Evolutionary conservation across 2,113 vertebrate genomes (phyloP).

Genomic region (Rhinolophus sinicus): DNA sequence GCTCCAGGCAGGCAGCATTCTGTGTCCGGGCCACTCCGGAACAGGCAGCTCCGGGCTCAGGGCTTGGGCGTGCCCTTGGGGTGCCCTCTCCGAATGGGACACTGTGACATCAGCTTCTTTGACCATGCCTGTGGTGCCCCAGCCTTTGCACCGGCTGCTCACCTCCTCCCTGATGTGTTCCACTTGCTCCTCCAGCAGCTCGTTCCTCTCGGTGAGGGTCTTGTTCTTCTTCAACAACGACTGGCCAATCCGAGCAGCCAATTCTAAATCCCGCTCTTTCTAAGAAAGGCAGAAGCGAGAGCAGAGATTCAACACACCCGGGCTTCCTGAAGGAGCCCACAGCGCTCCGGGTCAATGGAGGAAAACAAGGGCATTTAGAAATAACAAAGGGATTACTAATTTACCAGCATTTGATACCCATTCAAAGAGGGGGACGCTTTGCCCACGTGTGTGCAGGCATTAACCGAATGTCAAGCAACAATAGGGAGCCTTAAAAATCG

Average conservation of each 20-base stretch:
- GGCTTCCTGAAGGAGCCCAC: neutral
- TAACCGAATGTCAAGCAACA: neutral
- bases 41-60: neutral
- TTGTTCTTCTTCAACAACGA: constrained; percentile 99
- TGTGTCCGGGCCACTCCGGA: rapidly evolving
- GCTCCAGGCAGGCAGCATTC: neutral
- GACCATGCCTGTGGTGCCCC: rapidly evolving
- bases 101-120: rapidly evolving
- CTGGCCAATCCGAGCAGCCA: constrained; percentile 98
- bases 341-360: neutral
- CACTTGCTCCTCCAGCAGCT: constrained; percentile 95
- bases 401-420: neutral
- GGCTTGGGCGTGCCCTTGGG: rapidly evolving
- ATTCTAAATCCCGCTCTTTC: constrained; percentile 99
- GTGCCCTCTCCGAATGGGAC: neutral
- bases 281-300: constrained; percentile 78
- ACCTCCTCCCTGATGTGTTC: constrained; percentile 98
- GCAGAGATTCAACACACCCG: neutral
- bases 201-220: constrained; percentile 95
- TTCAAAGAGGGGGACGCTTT: neutral
- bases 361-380: neutral
- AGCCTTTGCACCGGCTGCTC: neutral
- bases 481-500: neutral
- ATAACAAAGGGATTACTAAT: neutral
- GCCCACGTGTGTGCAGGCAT: neutral